Evolutionary conservation across 2,113 vertebrate species (phyloP), one percentile per base, ranked within the genome.

Genomic region (Atlantisia rogersi): DNA sequence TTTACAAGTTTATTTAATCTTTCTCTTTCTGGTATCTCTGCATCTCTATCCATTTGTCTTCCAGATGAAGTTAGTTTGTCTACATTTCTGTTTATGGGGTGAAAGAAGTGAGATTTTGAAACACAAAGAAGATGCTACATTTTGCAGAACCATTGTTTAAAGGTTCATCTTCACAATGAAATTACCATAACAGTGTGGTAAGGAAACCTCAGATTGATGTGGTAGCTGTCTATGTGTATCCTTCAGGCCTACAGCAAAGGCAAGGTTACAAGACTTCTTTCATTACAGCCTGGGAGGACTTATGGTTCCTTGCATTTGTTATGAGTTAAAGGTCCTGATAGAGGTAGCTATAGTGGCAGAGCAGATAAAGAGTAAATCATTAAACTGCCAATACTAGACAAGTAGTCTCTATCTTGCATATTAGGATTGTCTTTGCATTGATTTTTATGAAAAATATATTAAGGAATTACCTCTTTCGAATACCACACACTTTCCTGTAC

Each of bases 31-130:
- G 35, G 21, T 58, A 42, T 31, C 10, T 76, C 50, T 15, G 1
- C 56, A 14, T 62, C 18, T 70, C 25, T 82, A 52, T 55, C 20
- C 11, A 28, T 68, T 79, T 25, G 1, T 82, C 12, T 56, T 37
- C 11, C 2, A 0, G 35, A 6, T 4, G 1, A 3, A 11, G 12
- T 32, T 2, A 68, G 26, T 52, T 79, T 64, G 5, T 29, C 21
- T 68, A 19, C 4, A 2, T 77, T 80, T 80, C 22, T 74, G 32
- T 10, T 60, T n/a, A 35, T 21, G 12, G 6, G 9, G 12, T 1
- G 59, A 74, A 88, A 84, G 3, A 3, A 0, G 28, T 20, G 2
- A 56, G 28, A 37, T 40, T 53, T 21, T 29, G 8, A 78, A 68
- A 55, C 13, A 29, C 9, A 46, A 50, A 28, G 7, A 63, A 48